Percentiles rank a stretch among this genome's conserved stretches.
Conservation (phyloP, 2,797 vertebrate species). For the Amblyopsis hoosieri region DNA sequence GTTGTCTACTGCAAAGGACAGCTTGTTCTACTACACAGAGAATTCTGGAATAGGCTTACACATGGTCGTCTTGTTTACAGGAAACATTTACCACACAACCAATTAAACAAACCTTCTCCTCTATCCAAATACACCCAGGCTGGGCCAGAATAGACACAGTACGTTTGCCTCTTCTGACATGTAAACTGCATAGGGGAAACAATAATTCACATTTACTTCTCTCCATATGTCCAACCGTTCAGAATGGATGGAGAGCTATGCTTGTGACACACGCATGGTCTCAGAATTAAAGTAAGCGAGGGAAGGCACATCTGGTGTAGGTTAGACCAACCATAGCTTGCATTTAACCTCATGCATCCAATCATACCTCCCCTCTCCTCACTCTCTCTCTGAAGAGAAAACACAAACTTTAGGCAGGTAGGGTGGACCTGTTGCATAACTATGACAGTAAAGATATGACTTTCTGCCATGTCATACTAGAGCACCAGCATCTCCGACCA, state of each 20-base stretch:
- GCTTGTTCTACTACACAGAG: slow-evolving; percentile 8
- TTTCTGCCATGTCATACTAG: neutral
- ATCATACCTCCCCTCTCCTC: slow-evolving; percentile 42
- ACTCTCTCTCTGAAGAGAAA: slow-evolving; percentile 3
- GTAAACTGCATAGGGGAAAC: no score
- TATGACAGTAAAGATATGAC: slow-evolving; percentile 27
- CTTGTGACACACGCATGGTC: no score
- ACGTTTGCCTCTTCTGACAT: no score
- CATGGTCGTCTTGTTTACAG: slow-evolving; percentile 38
- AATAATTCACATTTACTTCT: no score
- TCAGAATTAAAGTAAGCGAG: no score
- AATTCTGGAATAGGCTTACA: slow-evolving; percentile 7
- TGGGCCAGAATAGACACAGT: slow-evolving; percentile 2
- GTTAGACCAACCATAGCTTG: slow-evolving; percentile 68
- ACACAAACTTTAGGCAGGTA: no score
- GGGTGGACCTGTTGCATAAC: slow-evolving; percentile 36
- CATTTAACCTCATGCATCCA: slow-evolving; percentile 54
- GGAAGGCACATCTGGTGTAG: slow-evolving; percentile 68
- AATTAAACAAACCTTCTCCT: slow-evolving; percentile 33
- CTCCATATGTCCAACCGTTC: no score
- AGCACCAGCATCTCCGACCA: slow-evolving; percentile 23
- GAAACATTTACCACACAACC: slow-evolving; percentile 45
- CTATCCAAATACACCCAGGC: slow-evolving; percentile 28
- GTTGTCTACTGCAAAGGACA: slow-evolving; percentile 7
- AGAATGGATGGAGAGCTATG: no score